Percentiles rank a stretch among this genome's conserved stretches.
These are phyloP conservation scores for Heterotis niloticus DNA, from an alignment of 2,113 vertebrate species.

Conservation along the genomic window DNA sequence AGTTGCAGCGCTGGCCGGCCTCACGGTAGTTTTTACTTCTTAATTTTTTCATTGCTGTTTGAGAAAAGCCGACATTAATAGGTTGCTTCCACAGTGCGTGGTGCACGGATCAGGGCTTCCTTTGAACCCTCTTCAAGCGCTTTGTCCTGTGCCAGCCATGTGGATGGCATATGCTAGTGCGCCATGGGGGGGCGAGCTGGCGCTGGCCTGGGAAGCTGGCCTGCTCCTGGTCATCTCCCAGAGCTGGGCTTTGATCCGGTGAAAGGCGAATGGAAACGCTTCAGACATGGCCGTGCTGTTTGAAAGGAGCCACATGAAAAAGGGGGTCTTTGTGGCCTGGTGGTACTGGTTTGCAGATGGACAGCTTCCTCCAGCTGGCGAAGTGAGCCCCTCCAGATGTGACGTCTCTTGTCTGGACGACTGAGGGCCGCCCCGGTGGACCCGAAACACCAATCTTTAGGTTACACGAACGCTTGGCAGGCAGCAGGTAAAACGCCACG, in stretches of 20 bases:
- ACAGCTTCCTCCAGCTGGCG: conserved; percentile 60
- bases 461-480: neutral
- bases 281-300: conserved; percentile 56
- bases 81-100: conserved; percentile 59
- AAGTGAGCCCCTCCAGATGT: conserved; percentile 59
- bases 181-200: conserved; percentile 48
- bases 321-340: conserved; percentile 67
- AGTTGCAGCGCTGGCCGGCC: conserved; percentile 25
- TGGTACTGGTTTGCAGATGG: conserved; percentile 62
- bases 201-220: conserved; percentile 60
- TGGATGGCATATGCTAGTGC: conserved; percentile 80
- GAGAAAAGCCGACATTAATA: conserved; percentile 49
- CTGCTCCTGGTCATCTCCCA: conserved; percentile 69
- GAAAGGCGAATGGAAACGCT: conserved; percentile 65
- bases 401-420: conserved; percentile 41
- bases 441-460: too few relatives aligned
- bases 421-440: conserved; percentile 34
- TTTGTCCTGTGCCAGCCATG: conserved; percentile 80
- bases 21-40: neutral
- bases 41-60: conserved; percentile 31
- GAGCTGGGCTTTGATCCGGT: conserved; percentile 71
- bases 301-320: conserved; percentile 76
- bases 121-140: conserved; percentile 72
- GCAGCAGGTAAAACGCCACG: neutral
- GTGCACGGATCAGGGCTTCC: conserved; percentile 47